A percentile compares a stretch with the other conserved stretches of the same genome.
Conservation (phyloP, 2,888 invertebrate species). For the Gandaritis pyraliata region DNA sequence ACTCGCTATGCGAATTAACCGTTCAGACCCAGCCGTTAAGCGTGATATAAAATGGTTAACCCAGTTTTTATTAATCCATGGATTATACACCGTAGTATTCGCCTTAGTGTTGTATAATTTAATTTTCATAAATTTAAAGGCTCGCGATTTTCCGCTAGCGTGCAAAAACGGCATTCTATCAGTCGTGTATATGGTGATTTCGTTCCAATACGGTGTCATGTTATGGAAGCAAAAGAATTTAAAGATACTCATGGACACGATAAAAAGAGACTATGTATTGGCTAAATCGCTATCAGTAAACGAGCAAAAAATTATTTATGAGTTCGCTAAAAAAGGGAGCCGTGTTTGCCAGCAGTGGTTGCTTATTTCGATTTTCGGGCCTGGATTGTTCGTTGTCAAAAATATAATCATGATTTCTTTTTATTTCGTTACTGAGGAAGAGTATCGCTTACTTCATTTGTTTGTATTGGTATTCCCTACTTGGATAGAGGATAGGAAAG, state of each 20-base stretch:
- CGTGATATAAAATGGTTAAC: constrained; percentile 42
- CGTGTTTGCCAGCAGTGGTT: constrained; percentile 53
- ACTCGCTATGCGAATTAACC: constrained; percentile 33
- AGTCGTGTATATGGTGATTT: constrained; percentile 26
- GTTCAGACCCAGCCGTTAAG: constrained; percentile 39
- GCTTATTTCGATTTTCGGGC: background rate
- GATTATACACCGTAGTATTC: constrained; percentile 21
- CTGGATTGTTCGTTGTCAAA: constrained; percentile 41
- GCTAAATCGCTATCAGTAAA: constrained; percentile 33
- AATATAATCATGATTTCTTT: constrained; percentile 42
- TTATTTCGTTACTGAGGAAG: constrained; percentile 38
- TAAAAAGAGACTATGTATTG: constrained; percentile 52
- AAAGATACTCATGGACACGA: constrained; percentile 42
- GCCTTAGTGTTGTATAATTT: constrained; percentile 38
- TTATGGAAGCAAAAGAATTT: constrained; percentile 44
- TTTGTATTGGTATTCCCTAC: constrained; percentile 51
- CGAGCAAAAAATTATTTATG: constrained; percentile 46
- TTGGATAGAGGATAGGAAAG: constrained; percentile 46
- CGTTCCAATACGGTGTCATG: constrained; percentile 40
- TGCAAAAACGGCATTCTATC: constrained; percentile 42
- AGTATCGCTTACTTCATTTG: constrained; percentile 45
- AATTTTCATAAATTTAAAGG: constrained; percentile 33
- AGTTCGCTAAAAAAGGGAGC: constrained; percentile 46
- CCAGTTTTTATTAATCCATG: constrained; percentile 26
- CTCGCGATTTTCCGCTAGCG: constrained; percentile 36